These are phyloP conservation scores for Carlito syrichta DNA, from an alignment of 2,113 vertebrate genomes.

Conservation along the genomic window DNA sequence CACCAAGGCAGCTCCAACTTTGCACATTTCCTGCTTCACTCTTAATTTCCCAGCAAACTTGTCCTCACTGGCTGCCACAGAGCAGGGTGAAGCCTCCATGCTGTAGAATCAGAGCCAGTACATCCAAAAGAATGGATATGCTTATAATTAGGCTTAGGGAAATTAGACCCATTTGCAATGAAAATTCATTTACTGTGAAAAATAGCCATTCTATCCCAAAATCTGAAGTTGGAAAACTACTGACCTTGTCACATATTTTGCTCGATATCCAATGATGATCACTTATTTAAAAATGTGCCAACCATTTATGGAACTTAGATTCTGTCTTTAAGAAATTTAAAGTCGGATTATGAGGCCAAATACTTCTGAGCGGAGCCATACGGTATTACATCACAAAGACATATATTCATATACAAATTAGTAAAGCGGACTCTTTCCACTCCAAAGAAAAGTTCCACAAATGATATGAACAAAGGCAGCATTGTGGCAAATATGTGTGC, in stretches of 20 bases:
- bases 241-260: background rate
- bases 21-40: background rate
- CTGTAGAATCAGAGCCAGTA: background rate
- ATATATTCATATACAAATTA: background rate
- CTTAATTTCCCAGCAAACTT: background rate
- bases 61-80: fast-evolving
- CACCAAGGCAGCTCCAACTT: background rate
- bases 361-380: background rate
- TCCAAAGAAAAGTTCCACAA: background rate
- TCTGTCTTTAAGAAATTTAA: background rate
- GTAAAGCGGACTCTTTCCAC: background rate
- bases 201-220: background rate
- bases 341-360: background rate
- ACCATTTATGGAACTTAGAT: background rate
- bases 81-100: fast-evolving
- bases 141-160: background rate
- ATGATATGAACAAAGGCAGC: background rate
- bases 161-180: background rate
- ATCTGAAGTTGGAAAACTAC: background rate
- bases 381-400: background rate
- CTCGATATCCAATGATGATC: background rate
- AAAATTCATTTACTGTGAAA: background rate
- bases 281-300: background rate
- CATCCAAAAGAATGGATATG: background rate
- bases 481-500: background rate